Percentiles rank a stretch among this genome's conserved stretches.
Conservation (phyloP, 1,140 invertebrate genomes). For the Papilio aristodemus region DNA sequence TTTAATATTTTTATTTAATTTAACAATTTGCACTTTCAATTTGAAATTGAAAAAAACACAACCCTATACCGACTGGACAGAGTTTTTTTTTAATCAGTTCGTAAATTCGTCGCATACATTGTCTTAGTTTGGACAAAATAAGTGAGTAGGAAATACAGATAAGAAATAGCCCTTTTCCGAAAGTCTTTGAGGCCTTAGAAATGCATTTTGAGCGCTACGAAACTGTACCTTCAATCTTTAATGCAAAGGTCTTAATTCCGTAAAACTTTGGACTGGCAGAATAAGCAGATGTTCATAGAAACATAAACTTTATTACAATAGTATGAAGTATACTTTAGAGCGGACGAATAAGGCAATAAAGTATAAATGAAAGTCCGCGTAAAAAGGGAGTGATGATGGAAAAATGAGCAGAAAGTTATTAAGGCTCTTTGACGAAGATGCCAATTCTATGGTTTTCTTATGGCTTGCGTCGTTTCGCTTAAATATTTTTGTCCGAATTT, state of each 20-base stretch:
- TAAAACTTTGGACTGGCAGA: not conserved
- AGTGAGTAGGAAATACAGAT: constrained; percentile 66
- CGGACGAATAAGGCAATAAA: constrained; percentile 3
- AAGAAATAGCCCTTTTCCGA: constrained; percentile 55
- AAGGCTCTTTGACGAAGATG: constrained; percentile 67
- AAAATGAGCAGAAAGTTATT: constrained; percentile 70
- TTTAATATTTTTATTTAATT: not conserved
- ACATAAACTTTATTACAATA: not conserved
- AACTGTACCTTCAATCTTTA: constrained; percentile 10
- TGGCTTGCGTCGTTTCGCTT: constrained; percentile 42
- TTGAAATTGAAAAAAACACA: constrained; percentile 33
- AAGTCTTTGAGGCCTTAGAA: constrained; percentile 48
- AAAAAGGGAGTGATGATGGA: constrained; percentile 64
- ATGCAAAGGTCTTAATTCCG: constrained; percentile 14
- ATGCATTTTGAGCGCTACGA: constrained; percentile 26
- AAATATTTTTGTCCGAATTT: constrained; percentile 38
- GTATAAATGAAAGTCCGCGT: constrained; percentile 24
- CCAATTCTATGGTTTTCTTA: constrained; percentile 62
- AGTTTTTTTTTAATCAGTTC: constrained; percentile 56
- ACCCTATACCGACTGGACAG: constrained; percentile 42
- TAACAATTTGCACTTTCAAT: constrained; percentile 4
- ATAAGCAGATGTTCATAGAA: not conserved
- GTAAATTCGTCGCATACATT: constrained; percentile 70
- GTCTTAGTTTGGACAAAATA: constrained; percentile 75
- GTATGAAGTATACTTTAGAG: not conserved